Evolutionary conservation across 2,113 vertebrate genomes (phyloP), one percentile per base, ranked within the genome.

Genomic region (Nematolebias whitei): DNA sequence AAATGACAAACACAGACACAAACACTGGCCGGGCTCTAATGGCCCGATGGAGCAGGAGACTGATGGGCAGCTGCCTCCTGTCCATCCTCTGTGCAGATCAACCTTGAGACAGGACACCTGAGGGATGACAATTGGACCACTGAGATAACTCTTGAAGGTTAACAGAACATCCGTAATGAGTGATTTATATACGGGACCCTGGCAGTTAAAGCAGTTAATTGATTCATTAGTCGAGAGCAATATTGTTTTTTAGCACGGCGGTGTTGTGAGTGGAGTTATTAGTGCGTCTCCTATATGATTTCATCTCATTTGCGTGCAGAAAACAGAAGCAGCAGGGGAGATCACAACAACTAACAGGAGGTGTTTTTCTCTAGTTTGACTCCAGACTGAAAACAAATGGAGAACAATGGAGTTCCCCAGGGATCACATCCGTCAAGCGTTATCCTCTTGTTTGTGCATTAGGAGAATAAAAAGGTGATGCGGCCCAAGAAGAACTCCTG

Each of bases 1-100:
- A 87, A 92, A 91, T 88, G 85, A 91, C 88, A 90, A 85, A 88
- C 88, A 90, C 66, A 77, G 80, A 84, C 76, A 81, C 87, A 90
- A 89, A 89, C 86, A 87, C 81, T 61, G 80, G 68, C 73, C 44
- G 40, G 47, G 73, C 73, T 76, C 76, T 87, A 84, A 90, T 91
- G 88, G 82, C 79, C 74, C 14, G 45, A 52, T 69, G 63, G 71
- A 74, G 78, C 76, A 71, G 71, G 85, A 92, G 90, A 92, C 80
- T 87, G 89, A 93, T 89, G 86, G 83, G 78, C 84, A 80, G 83
- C 84, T 88, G 90, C 90, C 88, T 87, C 60, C 63, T 83, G 87
- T 89, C 84, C 84, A 64, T 81, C 76, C 50, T 67, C 68, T 51
- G 50, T 43, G 71, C 74, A 71, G 74, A 77, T 88, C 90, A 89